Conservation (phyloP, 2,888 invertebrate species). For the Drosophila neutralis region DNA sequence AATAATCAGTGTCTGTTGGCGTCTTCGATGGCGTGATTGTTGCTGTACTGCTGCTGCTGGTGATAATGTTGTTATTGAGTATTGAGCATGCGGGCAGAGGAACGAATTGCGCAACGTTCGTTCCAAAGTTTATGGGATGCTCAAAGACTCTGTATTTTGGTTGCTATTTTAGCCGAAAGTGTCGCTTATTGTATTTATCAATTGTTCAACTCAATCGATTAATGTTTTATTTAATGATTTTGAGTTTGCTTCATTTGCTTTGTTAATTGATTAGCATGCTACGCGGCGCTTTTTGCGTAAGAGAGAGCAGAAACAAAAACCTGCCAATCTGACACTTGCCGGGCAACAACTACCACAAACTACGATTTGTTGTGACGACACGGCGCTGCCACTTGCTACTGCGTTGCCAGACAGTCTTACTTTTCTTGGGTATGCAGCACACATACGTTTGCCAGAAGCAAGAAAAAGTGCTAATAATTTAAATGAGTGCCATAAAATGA, state of each 20-base stretch:
- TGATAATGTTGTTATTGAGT: slow-evolving; percentile 41
- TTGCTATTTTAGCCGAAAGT: slow-evolving; percentile 1
- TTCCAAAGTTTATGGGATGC: slow-evolving; percentile 41
- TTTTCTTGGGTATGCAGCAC: slow-evolving; percentile 1
- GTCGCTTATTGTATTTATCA: slow-evolving; percentile 13
- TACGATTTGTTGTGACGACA: slow-evolving; percentile 46
- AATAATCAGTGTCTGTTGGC: slow-evolving; percentile 47
- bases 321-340: slow-evolving; percentile 52
- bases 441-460: background rate
- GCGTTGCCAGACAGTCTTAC: slow-evolving; percentile 31
- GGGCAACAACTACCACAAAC: slow-evolving; percentile 54
- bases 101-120: slow-evolving; percentile 75
- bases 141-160: slow-evolving; percentile 17
- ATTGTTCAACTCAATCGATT: slow-evolving; percentile 23
- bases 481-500: too few relatives aligned
- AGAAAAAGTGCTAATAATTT: background rate
- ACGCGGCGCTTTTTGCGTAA: slow-evolving; percentile 39
- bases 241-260: slow-evolving; percentile 14
- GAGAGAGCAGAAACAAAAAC: slow-evolving; percentile 19
- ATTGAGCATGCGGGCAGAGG: slow-evolving; percentile 58
- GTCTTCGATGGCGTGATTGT: slow-evolving; percentile 40
- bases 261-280: slow-evolving; percentile 60
- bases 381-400: slow-evolving; percentile 20
- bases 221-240: slow-evolving; percentile 66
- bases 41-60: background rate